Percentiles rank a stretch among this genome's conserved stretches.
These are phyloP conservation scores for Crenichthys baileyi DNA, from an alignment of 2,797 vertebrate species.

Conservation along the genomic window DNA sequence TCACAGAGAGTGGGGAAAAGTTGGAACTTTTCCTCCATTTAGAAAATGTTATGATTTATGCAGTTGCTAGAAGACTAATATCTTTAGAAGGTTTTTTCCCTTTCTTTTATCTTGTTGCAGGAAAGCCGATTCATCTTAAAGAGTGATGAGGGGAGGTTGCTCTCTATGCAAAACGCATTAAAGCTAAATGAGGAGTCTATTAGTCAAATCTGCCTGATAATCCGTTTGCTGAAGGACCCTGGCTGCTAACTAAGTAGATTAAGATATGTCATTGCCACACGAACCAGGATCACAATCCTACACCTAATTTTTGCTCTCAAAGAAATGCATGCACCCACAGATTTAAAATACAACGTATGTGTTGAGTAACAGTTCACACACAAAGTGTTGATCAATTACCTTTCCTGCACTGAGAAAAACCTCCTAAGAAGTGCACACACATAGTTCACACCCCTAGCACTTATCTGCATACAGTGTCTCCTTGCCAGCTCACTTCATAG, in stretches of 20 bases:
- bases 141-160: slow-evolving; percentile 94
- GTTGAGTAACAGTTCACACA: slow-evolving; percentile 8
- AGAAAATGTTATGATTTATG: slow-evolving; percentile 96
- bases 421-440: slow-evolving; percentile 22
- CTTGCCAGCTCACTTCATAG: slow-evolving; percentile 73
- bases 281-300: slow-evolving; percentile 54
- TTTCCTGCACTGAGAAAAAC: slow-evolving; percentile 17
- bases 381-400: slow-evolving; percentile 30
- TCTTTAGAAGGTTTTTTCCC: slow-evolving; percentile 88
- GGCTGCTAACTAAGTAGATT: slow-evolving; percentile 91
- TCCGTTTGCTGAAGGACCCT: slow-evolving; percentile 89
- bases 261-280: slow-evolving; percentile 80
- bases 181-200: slow-evolving; percentile 98
- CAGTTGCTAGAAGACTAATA: slow-evolving; percentile 90
- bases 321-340: slow-evolving; percentile 25
- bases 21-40: slow-evolving; percentile 87
- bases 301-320: slow-evolving; percentile 45
- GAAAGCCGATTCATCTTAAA: slow-evolving; percentile 95
- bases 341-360: background rate
- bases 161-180: slow-evolving; percentile 98
- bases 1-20: slow-evolving; percentile 19
- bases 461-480: slow-evolving; percentile 69
- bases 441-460: slow-evolving; percentile 21
- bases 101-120: slow-evolving; percentile 78
- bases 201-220: slow-evolving; percentile 92